phyloP scores from a whole-genome alignment of 2,113 vertebrate species.

The Chaetura pelagica region DNA sequence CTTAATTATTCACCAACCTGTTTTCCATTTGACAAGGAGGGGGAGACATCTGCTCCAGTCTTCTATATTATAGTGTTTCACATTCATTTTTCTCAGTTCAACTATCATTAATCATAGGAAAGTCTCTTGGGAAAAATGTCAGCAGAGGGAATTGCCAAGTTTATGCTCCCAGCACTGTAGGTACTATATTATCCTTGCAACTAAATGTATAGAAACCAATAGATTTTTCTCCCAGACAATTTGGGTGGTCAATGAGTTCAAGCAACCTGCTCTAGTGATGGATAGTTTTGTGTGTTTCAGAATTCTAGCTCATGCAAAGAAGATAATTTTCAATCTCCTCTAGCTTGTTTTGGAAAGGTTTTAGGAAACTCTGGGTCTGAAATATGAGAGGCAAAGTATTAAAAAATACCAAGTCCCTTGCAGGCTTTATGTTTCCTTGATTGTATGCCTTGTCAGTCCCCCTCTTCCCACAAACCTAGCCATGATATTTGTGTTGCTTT shows the following conservation, averaged over 20 bases:
- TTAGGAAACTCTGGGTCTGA: not conserved
- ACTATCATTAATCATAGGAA: conserved; percentile 61
- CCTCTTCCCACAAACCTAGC: not conserved
- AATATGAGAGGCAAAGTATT: not conserved
- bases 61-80: conserved; percentile 1
- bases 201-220: conserved; percentile 14
- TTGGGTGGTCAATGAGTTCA: conserved; percentile 56
- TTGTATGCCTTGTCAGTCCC: not conserved
- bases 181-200: conserved; percentile 33
- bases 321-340: conserved; percentile 3
- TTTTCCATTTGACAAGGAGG: conserved; percentile 45
- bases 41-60: conserved; percentile 18
- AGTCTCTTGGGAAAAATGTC: conserved; percentile 6
- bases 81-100: conserved; percentile 58
- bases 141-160: conserved; percentile 31
- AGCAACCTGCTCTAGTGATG: conserved; percentile 40
- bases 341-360: not conserved
- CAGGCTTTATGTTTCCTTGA: not conserved
- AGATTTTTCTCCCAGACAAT: conserved; percentile 46
- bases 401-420: not conserved
- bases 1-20: conserved; percentile 56
- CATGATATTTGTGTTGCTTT: not conserved
- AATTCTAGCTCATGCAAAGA: not conserved
- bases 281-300: conserved; percentile 26
- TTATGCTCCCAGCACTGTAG: conserved; percentile 8